Base-by-base conservation (phyloP, 2,113 vertebrate species). In the Octodon degus region DNA sequence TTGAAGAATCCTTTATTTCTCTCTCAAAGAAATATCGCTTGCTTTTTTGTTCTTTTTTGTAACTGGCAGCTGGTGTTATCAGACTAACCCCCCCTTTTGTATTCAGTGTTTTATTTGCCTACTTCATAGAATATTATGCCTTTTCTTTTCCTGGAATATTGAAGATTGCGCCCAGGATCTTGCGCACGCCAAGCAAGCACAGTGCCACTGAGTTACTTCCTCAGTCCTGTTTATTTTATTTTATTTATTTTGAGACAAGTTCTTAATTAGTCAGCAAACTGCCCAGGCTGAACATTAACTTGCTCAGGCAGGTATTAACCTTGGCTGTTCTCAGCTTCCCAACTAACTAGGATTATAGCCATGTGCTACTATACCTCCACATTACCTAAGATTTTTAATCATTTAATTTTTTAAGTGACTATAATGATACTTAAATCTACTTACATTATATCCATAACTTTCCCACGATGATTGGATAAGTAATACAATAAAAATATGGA, bases 401-500 rank as follows among this genome's bases (percentile, higher is more conserved):
- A 63, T 92, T 93, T 74, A 70, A 83, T 34, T 65, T 37, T 85
- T 79, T 63, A 84, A 25, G 40, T 88, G 32, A 90, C 13, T 83
- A 17, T 32, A 55, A 80, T 95, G 87, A 65, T 89, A 24, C 30
- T 84, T 89, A 62, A 60, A 92, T 94, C 5, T 83, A 77, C 82
- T 85, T 27, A 58, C 1, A 79, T 0, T 80, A 25, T 84, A 77
- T 88, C 3, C 68, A 9, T 93, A 37, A 40, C 7, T 89, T 92
- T 96, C 60, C 16, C 9, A 90, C 89, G 25, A 86, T 86, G 22
- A 83, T 37, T 68, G 9, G 81, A 81, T 20, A 80, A 92, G 86
- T 90, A 74, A 80, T 88, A 92, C 40, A 91, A 27, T 82, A 19
- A 90, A 95, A 90, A 92, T 76, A 82, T 87, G 9, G 79, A 80